These are phyloP conservation scores for Neosalanx taihuensis DNA, from an alignment of 2,797 vertebrate species.

Conservation along the genomic window DNA sequence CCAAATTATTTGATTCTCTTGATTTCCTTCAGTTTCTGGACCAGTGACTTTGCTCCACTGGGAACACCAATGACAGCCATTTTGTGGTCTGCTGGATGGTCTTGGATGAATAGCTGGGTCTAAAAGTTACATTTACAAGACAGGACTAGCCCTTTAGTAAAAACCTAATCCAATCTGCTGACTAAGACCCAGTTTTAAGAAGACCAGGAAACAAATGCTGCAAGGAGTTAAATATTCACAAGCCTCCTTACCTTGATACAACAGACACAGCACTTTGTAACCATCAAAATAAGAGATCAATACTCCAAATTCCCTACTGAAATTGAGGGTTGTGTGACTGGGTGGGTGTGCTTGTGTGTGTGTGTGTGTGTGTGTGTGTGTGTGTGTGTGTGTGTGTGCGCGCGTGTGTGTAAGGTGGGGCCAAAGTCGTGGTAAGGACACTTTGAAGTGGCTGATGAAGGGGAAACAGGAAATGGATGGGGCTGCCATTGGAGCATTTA, in stretches of 20 bases:
- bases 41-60: background rate
- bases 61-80: background rate
- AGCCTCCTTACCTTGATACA: constrained; percentile 32
- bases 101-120: background rate
- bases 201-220: constrained; percentile 22
- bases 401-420: constrained; percentile 24
- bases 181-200: constrained; percentile 18
- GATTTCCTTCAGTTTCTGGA: background rate
- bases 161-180: constrained; percentile 8
- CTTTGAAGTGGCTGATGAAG: constrained; percentile 49
- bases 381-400: no score
- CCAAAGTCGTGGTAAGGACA: constrained; percentile 51
- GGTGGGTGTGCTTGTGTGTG: no score
- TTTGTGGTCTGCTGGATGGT: background rate
- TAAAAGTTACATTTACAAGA: background rate
- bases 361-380: no score
- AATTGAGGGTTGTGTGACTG: constrained; percentile 14
- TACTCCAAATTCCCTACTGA: constrained; percentile 41
- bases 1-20: background rate
- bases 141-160: background rate
- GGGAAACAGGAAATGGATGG: constrained; percentile 57
- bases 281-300: constrained; percentile 43
- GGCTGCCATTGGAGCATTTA: constrained; percentile 21
- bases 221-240: constrained; percentile 40
- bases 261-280: constrained; percentile 38